Evolutionary conservation across 2,113 vertebrate species (phyloP), one percentile per base, ranked within the genome.

Genomic region (Neolamprologus modestus): DNA sequence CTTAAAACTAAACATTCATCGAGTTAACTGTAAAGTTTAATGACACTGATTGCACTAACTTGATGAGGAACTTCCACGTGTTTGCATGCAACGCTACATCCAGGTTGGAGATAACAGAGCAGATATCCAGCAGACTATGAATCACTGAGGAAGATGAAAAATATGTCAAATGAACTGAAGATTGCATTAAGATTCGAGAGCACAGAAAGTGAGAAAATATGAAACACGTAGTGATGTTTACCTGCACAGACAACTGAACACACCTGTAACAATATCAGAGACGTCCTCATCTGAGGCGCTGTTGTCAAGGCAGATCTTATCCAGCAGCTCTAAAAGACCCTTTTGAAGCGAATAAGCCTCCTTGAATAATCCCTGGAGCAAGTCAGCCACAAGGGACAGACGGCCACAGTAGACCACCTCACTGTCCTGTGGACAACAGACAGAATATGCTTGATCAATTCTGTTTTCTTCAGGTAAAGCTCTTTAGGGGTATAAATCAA

Each of bases 61-160:
- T 99, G 95, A 99, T 97, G 54, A 99, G 97, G 93, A 98, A 99
- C 91, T 99, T 99, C 99, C 98, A 99, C 0, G 98, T 98, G 88
- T 99, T 99, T 80, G 98, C 99, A 93, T 99, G 98, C 88, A 99
- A 96, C 5, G 99, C 98, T 3, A 99, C 96, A 92, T 99, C 99
- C 96, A 99, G 97, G 55, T 94, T 96, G 47, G 98, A 98, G 95
- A 99, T 98, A 81, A 98, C 89, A 24, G 96, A 96, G 94, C 98
- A 99, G 81, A 99, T 98, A 88, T 98, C 98, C 96, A 99, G 92
- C 57, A 99, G 91, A 52, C 95, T 97, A 93, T 99, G 98, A 94
- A 99, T 97, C 83, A 98, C 99, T 99, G 88, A 31, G 37, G 47
- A 82, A 78, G 9, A 88, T 37, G 3, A 45, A 86, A 73, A 85